These are phyloP conservation scores for Rhynchotus rufescens DNA, from an alignment of 2,797 vertebrate species.

Conservation along the genomic window DNA sequence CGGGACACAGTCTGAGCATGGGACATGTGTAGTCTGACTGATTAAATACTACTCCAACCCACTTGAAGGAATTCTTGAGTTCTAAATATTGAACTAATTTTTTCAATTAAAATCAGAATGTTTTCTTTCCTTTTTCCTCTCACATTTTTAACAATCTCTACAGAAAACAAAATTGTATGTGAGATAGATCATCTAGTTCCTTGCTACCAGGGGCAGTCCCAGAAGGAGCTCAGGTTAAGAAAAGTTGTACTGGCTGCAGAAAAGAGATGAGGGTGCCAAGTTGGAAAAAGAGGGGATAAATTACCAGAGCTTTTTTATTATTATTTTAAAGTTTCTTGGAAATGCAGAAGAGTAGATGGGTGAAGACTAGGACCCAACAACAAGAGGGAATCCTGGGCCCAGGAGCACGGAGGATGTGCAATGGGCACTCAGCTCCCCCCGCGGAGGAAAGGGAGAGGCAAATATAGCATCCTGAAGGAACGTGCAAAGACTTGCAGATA, in stretches of 20 bases:
- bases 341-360: not conserved
- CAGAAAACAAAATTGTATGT: not conserved
- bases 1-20: not conserved
- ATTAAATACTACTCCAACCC: not conserved
- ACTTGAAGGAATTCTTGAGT: not conserved
- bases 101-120: constrained; percentile 1
- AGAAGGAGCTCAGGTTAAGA: not conserved
- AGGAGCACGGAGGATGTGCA: not conserved
- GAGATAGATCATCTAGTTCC: not conserved
- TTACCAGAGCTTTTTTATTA: not conserved
- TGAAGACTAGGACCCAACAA: not conserved
- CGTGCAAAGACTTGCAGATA: not conserved
- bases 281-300: not conserved
- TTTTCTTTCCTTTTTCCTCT: not conserved
- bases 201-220: constrained; percentile 17
- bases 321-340: not conserved
- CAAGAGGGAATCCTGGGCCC: not conserved
- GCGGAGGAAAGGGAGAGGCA: not conserved
- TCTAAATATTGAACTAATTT: not conserved
- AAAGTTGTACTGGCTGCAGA: not conserved
- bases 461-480: not conserved
- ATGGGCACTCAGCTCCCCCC: not conserved
- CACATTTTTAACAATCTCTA: not conserved
- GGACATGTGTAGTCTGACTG: not conserved
- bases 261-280: not conserved